Conservation (phyloP, 1,140 invertebrate genomes). For the Papilio aristodemus region DNA sequence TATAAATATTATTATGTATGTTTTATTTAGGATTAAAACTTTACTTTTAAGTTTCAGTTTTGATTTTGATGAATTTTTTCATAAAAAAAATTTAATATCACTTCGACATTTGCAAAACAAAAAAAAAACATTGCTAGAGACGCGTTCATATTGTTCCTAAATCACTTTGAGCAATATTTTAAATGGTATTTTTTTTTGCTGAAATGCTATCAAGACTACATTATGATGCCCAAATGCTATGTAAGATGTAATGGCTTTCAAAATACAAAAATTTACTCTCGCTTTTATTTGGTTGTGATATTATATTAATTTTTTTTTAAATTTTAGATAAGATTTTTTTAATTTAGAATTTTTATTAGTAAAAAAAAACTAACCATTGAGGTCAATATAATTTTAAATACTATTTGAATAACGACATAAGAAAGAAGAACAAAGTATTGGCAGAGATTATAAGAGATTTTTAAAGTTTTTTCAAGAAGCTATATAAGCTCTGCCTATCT, state of each 20-base stretch:
- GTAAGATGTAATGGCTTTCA: background rate
- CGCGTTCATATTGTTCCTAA: background rate
- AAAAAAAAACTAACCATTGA: too few relatives aligned
- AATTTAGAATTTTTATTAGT: too few relatives aligned
- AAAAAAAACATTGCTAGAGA: background rate
- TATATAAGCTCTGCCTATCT: too few relatives aligned
- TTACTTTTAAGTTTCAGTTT: background rate
- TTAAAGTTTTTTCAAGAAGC: too few relatives aligned
- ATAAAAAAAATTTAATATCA: background rate
- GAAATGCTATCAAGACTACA: background rate
- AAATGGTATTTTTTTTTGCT: background rate
- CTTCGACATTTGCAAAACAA: background rate
- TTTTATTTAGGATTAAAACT: too few relatives aligned
- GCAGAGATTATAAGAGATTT: too few relatives aligned
- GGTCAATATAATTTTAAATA: too few relatives aligned
- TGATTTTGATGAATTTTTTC: background rate
- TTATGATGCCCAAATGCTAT: constrained; percentile 25
- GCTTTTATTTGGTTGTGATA: constrained; percentile 7
- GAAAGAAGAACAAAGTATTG: too few relatives aligned
- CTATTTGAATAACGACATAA: too few relatives aligned
- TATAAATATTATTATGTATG: too few relatives aligned
- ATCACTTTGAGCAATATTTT: constrained; percentile 21
- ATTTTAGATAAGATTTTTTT: too few relatives aligned
- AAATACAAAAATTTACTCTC: constrained; percentile 3
- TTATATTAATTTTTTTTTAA: background rate